Evolutionary conservation across 2,888 invertebrate species (phyloP), one percentile per base, ranked within the genome.

Genomic region (Neoitamus cyanurus): DNA sequence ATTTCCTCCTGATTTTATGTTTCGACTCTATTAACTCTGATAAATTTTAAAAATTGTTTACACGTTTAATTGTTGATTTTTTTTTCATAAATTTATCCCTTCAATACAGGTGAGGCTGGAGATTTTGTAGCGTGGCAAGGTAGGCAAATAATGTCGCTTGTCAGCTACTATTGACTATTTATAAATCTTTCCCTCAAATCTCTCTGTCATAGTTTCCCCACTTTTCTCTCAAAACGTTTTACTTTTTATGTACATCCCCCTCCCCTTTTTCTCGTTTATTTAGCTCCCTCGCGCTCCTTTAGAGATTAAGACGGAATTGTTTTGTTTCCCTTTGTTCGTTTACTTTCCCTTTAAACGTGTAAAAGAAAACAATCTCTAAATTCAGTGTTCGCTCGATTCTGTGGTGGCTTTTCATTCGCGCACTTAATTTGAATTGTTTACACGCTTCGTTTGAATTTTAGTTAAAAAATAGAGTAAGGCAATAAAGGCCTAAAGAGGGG

Each of bases 101-200:
- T 93, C 93, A 70, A 86, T 93, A 93, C 93, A 94, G 94, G 94
- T 93, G 94, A 94, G 93, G 94, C 94, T 93, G 94, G 94, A 93
- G 94, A 94, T 92, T 94, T 94, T 94, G 94, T 94, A 93, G 94
- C 94, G 93, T 94, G 94, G 94, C 94, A 94, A 94, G 94, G 94
- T 94, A 94, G 93, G 93, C 93, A 93, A 92, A 85, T 78, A 75
- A 84, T 86, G 86, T 86, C 86, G 86, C 87, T 87, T 87, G 86
- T 86, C 87, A 86, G 86, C 86, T 86, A 85, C 85, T 85, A 75
- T 82, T 86, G 15, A 34, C 48, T 68, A 70, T 68, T 68, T 82
- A 58, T 58, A 58, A 58, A 58, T 20, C 58, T 36, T 85, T 84
- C 46, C 13, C 34, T 70, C 58, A 37, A 69, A 36, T 75, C 20